Conservation (phyloP, 2,888 invertebrate species). For the Coremacera marginata region DNA sequence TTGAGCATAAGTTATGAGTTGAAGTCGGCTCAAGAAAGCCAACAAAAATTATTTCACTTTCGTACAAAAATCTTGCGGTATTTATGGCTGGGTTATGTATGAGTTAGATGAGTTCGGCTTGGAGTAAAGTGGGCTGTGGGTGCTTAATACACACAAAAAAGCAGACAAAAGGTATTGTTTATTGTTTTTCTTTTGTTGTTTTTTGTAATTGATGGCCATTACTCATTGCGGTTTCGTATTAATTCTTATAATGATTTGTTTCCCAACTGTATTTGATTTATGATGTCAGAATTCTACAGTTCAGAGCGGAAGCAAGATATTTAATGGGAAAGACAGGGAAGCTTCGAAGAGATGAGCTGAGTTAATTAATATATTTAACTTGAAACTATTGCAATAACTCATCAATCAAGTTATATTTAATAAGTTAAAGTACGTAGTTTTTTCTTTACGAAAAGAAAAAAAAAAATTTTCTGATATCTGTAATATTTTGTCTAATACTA, state of each 20-base stretch:
- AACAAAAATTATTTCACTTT: slow-evolving; percentile 21
- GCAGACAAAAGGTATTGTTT: slow-evolving; percentile 10
- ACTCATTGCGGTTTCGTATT: slow-evolving; percentile 44
- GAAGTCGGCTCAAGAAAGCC: slow-evolving; percentile 37
- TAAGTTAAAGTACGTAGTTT: no score
- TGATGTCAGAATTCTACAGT: not conserved
- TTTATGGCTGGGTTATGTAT: not conserved
- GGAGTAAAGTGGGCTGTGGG: not conserved
- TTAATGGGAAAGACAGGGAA: not conserved
- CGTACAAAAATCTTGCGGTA: not conserved
- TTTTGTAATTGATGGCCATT: slow-evolving; percentile 25
- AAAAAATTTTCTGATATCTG: no score
- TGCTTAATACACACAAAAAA: not conserved
- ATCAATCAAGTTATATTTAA: not conserved
- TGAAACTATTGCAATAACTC: no score
- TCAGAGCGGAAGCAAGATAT: not conserved
- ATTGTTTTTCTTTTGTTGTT: slow-evolving; percentile 14
- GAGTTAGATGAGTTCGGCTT: not conserved
- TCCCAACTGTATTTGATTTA: slow-evolving; percentile 18
- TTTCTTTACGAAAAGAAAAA: no score
- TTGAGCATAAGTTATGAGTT: slow-evolving; percentile 53
- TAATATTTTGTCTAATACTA: no score
- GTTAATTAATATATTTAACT: no score
- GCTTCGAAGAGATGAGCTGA: no score
- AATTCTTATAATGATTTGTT: slow-evolving; percentile 45